These are phyloP conservation scores for Parazoanthus atlanticus DNA, from an alignment of 92 coral and sea anemone species.

Conservation along the genomic window DNA sequence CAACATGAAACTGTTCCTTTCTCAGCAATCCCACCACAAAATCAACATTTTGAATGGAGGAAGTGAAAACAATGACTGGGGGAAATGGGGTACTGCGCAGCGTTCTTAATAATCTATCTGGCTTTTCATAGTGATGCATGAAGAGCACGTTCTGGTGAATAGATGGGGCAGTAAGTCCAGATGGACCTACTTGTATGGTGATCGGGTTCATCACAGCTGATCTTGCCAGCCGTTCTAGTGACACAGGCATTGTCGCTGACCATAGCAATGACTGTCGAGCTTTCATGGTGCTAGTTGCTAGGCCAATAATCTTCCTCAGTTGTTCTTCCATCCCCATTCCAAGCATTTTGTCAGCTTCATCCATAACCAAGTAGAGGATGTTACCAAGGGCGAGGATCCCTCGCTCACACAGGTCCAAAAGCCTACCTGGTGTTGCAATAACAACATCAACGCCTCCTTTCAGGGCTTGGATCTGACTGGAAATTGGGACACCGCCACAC, in stretches of 20 bases:
- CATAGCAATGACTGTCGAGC: constrained; percentile 95
- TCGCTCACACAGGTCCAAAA: constrained; percentile 90
- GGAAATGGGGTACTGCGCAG: constrained; percentile 89
- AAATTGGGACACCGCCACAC: constrained; percentile 93
- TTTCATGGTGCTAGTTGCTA: constrained; percentile 84
- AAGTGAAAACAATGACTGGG: constrained; percentile 94
- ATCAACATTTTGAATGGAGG: constrained; percentile 95
- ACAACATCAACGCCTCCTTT: constrained; percentile 82
- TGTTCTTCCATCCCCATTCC: constrained; percentile 99
- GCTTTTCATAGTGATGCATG: constrained; percentile 86
- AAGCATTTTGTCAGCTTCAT: constrained; percentile 97
- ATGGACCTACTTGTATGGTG: constrained; percentile 92
- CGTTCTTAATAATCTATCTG: constrained; percentile 73
- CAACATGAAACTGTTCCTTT: constrained; percentile 93
- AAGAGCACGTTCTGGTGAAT: constrained; percentile 83
- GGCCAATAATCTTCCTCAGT: constrained; percentile 87
- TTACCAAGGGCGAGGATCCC: constrained; percentile 74
- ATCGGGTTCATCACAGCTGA: constrained; percentile 93
- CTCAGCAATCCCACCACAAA: constrained; percentile 85
- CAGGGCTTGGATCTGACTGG: constrained; percentile 72
- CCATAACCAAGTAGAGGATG: constrained; percentile 89
- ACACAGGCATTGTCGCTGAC: constrained; percentile 97
- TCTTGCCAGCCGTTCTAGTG: constrained; percentile 91
- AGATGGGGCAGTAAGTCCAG: constrained; percentile 84
- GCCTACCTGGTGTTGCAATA: constrained; percentile 93